phyloP scores from a whole-genome alignment of 2,113 vertebrate genomes.

The Dendrocopos noguchii region DNA sequence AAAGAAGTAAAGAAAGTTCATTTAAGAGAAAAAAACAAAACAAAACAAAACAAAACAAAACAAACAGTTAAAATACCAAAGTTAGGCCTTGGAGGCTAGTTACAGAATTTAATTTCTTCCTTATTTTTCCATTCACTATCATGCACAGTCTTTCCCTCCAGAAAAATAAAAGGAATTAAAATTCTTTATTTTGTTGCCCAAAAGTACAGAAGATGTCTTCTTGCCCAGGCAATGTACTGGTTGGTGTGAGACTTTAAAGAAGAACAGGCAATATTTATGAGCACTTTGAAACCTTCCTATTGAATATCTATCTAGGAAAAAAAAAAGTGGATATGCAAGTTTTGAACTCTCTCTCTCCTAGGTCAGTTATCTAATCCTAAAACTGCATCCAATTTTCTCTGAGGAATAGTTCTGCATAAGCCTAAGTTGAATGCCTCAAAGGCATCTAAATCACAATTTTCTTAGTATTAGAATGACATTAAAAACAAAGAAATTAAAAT shows the following conservation, averaged over 20 bases:
- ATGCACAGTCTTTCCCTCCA: not conserved
- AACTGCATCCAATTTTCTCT: constrained; percentile 4
- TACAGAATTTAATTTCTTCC: not conserved
- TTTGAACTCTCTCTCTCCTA: not conserved
- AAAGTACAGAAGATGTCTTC: not conserved
- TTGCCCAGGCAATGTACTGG: not conserved
- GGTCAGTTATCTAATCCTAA: constrained; percentile 43
- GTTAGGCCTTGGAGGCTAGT: not conserved
- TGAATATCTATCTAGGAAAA: not conserved
- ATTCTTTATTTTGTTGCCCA: not conserved
- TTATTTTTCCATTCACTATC: not conserved
- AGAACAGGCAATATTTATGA: not conserved
- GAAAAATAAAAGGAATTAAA: not conserved
- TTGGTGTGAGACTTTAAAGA: not conserved
- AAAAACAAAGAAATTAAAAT: not conserved
- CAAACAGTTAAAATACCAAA: not conserved
- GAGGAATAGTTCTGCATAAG: not conserved
- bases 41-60: not conserved
- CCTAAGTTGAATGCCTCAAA: constrained; percentile 1
- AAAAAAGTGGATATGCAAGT: constrained; percentile 19
- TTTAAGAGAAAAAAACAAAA: not conserved
- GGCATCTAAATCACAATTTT: not conserved
- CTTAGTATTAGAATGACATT: not conserved
- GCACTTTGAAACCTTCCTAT: not conserved
- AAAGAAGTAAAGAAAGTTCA: not conserved